Conservation (phyloP, 2,113 vertebrate species). For the Pica pica region DNA sequence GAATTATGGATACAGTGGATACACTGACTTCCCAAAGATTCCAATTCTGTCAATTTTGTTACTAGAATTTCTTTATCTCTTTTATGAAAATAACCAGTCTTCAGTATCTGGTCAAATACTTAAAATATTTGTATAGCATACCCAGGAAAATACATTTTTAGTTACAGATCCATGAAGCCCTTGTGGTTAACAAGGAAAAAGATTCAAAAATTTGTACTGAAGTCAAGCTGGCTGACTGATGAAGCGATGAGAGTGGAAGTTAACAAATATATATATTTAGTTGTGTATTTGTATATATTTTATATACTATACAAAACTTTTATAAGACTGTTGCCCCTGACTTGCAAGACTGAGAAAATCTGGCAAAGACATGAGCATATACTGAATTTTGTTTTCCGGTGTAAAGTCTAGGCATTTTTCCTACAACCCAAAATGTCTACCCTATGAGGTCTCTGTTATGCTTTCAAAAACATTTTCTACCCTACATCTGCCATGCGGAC, state of each 20-base stretch:
- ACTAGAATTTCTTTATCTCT: not conserved
- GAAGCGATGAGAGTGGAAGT: not conserved
- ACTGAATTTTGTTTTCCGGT: not conserved
- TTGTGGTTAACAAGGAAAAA: not conserved
- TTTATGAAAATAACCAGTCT: not conserved
- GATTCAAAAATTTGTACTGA: not conserved
- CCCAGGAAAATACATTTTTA: constrained; percentile 5
- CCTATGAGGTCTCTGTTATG: not conserved
- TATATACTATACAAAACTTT: not conserved
- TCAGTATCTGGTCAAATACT: constrained; percentile 4
- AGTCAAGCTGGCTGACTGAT: not conserved
- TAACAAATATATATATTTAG: not conserved
- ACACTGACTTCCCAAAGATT: not conserved
- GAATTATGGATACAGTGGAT: not conserved
- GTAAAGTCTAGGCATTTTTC: not conserved
- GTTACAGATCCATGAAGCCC: not conserved
- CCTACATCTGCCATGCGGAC: not conserved
- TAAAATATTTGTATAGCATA: not conserved
- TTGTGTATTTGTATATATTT: not conserved
- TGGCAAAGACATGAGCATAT: not conserved
- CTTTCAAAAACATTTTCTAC: not conserved
- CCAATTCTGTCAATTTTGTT: not conserved
- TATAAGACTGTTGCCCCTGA: not conserved
- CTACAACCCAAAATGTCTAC: not conserved
- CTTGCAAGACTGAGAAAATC: not conserved